These are phyloP conservation scores for Cantharis rufa DNA, from an alignment of 2,888 invertebrate species.

Conservation along the genomic window DNA sequence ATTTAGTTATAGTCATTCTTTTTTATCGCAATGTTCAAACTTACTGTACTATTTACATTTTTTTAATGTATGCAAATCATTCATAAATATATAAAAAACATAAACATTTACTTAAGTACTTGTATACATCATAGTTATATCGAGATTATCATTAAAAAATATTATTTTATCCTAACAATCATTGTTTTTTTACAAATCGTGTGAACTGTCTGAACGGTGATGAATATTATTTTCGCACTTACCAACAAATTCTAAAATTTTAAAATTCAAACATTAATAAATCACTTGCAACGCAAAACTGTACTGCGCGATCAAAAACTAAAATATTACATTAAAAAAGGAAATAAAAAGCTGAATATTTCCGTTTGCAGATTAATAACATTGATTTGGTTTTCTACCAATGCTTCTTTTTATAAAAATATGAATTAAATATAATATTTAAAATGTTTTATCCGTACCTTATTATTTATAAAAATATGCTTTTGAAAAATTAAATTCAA, in stretches of 20 bases:
- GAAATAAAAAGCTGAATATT: not conserved
- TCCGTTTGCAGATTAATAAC: not conserved
- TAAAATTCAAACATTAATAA: not conserved
- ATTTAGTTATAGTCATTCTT: not conserved
- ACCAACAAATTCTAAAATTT: not conserved
- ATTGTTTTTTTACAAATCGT: not conserved
- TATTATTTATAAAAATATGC: too few relatives aligned
- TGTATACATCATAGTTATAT: not conserved
- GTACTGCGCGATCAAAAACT: not conserved
- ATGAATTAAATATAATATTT: not conserved
- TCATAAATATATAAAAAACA: not conserved
- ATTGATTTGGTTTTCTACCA: not conserved
- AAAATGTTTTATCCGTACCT: too few relatives aligned
- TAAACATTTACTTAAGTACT: too few relatives aligned
- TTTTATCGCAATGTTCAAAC: not conserved
- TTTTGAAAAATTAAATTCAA: too few relatives aligned
- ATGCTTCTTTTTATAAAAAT: not conserved
- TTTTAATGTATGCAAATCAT: too few relatives aligned
- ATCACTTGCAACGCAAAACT: not conserved
- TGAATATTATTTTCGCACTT: not conserved
- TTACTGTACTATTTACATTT: not conserved
- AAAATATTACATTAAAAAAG: not conserved
- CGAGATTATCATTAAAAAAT: not conserved
- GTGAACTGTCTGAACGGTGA: not conserved
- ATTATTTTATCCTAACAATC: not conserved